phyloP scores from a whole-genome alignment of 1,140 invertebrate genomes.

The Drosophila punjabiensis region DNA sequence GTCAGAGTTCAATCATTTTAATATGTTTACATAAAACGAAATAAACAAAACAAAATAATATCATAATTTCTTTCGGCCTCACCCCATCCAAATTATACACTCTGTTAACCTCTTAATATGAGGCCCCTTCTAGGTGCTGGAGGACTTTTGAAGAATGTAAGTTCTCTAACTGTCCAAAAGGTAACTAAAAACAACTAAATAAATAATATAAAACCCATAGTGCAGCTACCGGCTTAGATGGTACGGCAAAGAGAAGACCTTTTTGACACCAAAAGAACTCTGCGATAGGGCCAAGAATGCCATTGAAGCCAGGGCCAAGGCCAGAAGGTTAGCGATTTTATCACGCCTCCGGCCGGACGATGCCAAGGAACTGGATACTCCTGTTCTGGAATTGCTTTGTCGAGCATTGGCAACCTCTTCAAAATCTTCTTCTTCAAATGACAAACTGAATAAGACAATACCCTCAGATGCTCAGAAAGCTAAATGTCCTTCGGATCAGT shows the following conservation, averaged over 20 bases:
- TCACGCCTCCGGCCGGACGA: too few species aligned
- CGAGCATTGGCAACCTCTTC: background rate
- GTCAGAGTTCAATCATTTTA: background rate
- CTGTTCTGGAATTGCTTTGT: conserved; percentile 6
- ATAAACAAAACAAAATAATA: background rate
- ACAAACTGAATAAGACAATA: background rate
- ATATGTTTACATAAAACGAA: background rate
- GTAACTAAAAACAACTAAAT: background rate
- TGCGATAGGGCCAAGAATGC: background rate
- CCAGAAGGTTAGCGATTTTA: background rate
- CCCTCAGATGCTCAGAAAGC: background rate
- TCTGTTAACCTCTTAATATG: conserved; percentile 1
- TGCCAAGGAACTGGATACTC: background rate
- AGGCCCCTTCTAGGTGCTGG: conserved; percentile 18
- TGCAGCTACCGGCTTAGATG: conserved; percentile 1
- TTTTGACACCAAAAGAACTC: background rate
- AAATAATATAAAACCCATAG: background rate
- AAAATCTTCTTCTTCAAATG: background rate
- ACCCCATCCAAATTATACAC: conserved; percentile 1
- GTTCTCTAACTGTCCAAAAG: background rate
- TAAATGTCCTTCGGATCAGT: too few species aligned
- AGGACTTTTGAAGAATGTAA: conserved; percentile 10
- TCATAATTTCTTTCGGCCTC: conserved; percentile 19
- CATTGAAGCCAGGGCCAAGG: background rate
- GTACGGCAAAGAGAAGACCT: background rate